Percentiles rank a stretch among this genome's conserved stretches.
Conservation (phyloP, 2,113 vertebrate species). For the Oxyura jamaicensis region DNA sequence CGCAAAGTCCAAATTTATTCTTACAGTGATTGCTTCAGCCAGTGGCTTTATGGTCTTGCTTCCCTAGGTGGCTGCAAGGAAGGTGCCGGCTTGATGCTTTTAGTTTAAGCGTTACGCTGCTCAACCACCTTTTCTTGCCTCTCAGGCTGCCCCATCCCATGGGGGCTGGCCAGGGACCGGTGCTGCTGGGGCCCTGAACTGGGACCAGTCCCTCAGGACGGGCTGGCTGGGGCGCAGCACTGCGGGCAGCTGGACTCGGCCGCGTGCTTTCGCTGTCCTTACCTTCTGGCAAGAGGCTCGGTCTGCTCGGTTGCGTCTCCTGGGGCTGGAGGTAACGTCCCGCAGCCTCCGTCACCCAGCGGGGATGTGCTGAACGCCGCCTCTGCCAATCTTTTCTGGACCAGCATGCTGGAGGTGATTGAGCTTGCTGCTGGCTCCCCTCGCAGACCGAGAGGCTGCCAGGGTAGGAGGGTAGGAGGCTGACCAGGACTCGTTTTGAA, state of each 20-base stretch:
- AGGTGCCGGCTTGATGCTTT: conserved; percentile 8
- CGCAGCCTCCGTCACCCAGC: neutral
- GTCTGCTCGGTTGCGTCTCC: neutral
- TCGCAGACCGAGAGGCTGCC: neutral
- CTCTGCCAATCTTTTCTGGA: neutral
- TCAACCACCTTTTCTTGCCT: neutral
- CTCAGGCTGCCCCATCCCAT: neutral
- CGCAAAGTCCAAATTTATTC: neutral
- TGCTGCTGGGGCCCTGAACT: too few relatives aligned
- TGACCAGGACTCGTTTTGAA: conserved; percentile 63
- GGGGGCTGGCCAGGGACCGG: too few relatives aligned
- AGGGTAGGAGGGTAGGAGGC: conserved; percentile 48
- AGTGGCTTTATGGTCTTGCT: neutral
- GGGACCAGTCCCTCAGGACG: too few relatives aligned
- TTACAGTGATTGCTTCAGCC: neutral
- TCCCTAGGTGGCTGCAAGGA: conserved; percentile 23
- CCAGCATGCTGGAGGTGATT: rapidly evolving
- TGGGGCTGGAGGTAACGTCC: conserved; percentile 2
- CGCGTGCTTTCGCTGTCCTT: neutral
- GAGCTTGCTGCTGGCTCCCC: neutral
- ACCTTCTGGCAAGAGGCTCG: neutral
- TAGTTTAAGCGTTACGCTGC: neutral
- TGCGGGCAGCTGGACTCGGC: too few relatives aligned
- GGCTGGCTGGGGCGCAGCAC: too few relatives aligned
- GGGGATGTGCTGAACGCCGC: too few relatives aligned